Evolutionary conservation across 2,888 invertebrate genomes (phyloP).

Genomic region (Hyposoter dolosus): DNA sequence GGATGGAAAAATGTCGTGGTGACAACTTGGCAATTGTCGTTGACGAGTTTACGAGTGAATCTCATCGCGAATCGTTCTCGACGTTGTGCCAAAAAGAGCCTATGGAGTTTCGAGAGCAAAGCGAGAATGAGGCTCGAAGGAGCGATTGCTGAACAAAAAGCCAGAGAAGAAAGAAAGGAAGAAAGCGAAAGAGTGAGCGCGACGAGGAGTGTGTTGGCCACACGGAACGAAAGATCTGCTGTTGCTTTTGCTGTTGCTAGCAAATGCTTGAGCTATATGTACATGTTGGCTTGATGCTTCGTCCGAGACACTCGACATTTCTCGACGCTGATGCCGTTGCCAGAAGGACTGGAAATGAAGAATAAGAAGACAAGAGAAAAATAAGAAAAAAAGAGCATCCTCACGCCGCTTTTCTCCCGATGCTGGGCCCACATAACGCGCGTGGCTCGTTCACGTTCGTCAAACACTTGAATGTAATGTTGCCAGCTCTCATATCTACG

Average conservation of each 20-base stretch:
- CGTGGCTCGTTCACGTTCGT: constrained; percentile 78
- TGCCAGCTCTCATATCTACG: constrained; percentile 71
- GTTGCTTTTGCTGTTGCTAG: constrained; percentile 36
- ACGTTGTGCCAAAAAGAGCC: constrained; percentile 63
- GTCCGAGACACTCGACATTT: constrained; percentile 80
- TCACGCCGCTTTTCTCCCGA: constrained; percentile 52
- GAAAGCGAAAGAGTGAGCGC: not conserved
- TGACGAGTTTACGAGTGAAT: constrained; percentile 45
- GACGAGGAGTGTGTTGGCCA: constrained; percentile 24
- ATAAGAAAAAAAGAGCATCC: constrained; percentile 74
- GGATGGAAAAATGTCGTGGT: not conserved
- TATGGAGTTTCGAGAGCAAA: constrained; percentile 12
- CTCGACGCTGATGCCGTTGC: constrained; percentile 81
- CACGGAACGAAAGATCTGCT: constrained; percentile 33
- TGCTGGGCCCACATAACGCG: constrained; percentile 77
- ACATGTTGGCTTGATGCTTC: constrained; percentile 37
- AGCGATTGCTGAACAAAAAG: constrained; percentile 12
- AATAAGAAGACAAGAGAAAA: constrained; percentile 74
- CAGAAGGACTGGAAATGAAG: constrained; percentile 79
- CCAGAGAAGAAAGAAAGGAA: not conserved
- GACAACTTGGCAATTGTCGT: constrained; percentile 10
- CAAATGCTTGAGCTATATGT: constrained; percentile 41
- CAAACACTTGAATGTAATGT: constrained; percentile 84
- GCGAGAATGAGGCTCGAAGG: constrained; percentile 24
- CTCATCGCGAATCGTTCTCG: constrained; percentile 64